phyloP scores from a whole-genome alignment of 2,113 vertebrate genomes.

The Hemiprocne comata region DNA sequence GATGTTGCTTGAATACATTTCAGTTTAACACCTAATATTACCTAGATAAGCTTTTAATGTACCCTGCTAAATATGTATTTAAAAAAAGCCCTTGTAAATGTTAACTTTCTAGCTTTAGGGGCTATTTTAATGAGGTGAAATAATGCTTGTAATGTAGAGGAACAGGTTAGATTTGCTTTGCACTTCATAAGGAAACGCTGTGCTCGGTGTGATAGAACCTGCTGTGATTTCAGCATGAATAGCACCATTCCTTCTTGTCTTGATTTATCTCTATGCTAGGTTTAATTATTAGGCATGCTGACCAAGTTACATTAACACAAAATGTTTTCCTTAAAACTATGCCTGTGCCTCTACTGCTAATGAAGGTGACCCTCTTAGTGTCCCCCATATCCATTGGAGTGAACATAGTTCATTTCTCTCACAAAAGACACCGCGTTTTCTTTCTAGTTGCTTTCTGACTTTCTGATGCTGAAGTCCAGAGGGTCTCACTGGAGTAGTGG shows the following conservation, averaged over 20 bases:
- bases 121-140: not conserved
- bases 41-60: not conserved
- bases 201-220: not conserved
- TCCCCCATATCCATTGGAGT: not conserved
- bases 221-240: not conserved
- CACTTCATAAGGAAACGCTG: not conserved
- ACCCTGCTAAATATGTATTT: not conserved
- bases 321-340: not conserved
- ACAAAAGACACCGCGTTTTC: not conserved
- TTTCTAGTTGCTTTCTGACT: not conserved
- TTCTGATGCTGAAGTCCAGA: not conserved
- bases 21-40: not conserved
- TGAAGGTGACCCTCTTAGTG: not conserved
- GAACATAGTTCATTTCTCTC: not conserved
- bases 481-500: not conserved
- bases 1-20: slow-evolving; percentile 2
- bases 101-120: not conserved
- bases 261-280: not conserved
- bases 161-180: not conserved
- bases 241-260: not conserved
- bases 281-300: not conserved
- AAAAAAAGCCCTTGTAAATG: not conserved
- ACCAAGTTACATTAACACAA: not conserved
- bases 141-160: not conserved
- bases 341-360: not conserved